phyloP scores from a whole-genome alignment of 2,113 vertebrate genomes.

The Ageneiosus marmoratus region DNA sequence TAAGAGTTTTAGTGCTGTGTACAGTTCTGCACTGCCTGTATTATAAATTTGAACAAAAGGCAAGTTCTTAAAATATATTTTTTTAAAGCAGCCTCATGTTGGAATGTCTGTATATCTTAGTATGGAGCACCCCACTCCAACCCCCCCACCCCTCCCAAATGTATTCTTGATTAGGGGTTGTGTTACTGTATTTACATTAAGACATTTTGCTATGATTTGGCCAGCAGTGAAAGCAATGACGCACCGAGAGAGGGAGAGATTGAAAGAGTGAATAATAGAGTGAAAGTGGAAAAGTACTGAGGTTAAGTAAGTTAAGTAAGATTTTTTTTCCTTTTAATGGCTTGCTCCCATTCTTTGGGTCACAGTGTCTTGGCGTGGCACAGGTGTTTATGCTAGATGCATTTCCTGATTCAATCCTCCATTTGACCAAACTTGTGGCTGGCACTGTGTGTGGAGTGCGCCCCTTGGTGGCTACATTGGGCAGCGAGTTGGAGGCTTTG shows the following conservation, averaged over 20 bases:
- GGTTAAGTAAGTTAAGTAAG: slow-evolving; percentile 22
- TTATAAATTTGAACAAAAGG: not conserved
- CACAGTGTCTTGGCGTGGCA: too few relatives aligned
- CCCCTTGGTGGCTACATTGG: too few relatives aligned
- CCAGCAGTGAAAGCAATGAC: too few relatives aligned
- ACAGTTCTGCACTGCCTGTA: not conserved
- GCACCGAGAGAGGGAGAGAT: slow-evolving; percentile 7
- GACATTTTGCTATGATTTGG: slow-evolving; percentile 31
- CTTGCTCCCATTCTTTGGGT: too few relatives aligned
- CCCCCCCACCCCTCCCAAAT: too few relatives aligned
- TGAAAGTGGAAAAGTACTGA: slow-evolving; percentile 70
- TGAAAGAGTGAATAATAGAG: not conserved
- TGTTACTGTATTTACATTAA: not conserved
- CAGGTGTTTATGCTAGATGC: too few relatives aligned
- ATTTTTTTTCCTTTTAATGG: too few relatives aligned
- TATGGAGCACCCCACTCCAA: not conserved
- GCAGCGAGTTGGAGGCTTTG: too few relatives aligned
- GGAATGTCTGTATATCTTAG: not conserved
- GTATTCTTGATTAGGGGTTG: not conserved
- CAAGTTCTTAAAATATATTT: not conserved
- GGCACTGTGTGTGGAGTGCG: too few relatives aligned
- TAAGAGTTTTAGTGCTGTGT: not conserved
- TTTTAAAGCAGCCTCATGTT: not conserved
- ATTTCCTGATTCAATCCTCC: too few relatives aligned
- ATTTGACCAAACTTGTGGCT: too few relatives aligned